A percentile compares a stretch with the other conserved stretches of the same genome.
Evolutionary conservation across 1,140 invertebrate genomes (phyloP).

Genomic region (Drosophila saltans): DNA sequence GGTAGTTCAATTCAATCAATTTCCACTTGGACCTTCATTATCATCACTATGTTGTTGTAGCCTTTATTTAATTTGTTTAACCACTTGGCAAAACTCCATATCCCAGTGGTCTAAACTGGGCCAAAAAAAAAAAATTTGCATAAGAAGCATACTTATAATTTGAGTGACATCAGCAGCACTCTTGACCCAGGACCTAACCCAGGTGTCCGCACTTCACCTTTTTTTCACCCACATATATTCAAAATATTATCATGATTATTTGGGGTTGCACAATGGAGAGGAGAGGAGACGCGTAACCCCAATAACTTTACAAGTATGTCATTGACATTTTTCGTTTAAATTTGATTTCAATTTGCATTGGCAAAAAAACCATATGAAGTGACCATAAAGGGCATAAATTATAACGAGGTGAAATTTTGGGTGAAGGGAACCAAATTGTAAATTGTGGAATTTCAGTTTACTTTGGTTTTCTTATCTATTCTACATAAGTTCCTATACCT

Average conservation of each 20-base stretch:
- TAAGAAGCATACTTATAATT: conserved; percentile 41
- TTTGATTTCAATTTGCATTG: conserved; percentile 1
- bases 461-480: background rate
- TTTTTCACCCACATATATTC: background rate
- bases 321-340: conserved; percentile 25
- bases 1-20: conserved; percentile 13
- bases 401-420: background rate
- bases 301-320: conserved; percentile 38
- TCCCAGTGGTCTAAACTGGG: conserved; percentile 20
- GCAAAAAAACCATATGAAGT: background rate
- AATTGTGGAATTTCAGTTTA: background rate
- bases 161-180: conserved; percentile 43
- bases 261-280: conserved; percentile 12
- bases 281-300: conserved; percentile 6
- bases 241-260: conserved; percentile 21
- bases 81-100: conserved; percentile 10
- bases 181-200: conserved; percentile 30
- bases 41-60: background rate
- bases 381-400: background rate
- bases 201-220: conserved; percentile 41
- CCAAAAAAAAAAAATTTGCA: conserved; percentile 30
- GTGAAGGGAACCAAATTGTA: no score
- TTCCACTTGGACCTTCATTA: conserved; percentile 8
- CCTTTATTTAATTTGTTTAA: conserved; percentile 19
- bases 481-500: no score